Conservation (phyloP, 1,140 invertebrate species). For the Aphaenogaster ashmeadi region DNA sequence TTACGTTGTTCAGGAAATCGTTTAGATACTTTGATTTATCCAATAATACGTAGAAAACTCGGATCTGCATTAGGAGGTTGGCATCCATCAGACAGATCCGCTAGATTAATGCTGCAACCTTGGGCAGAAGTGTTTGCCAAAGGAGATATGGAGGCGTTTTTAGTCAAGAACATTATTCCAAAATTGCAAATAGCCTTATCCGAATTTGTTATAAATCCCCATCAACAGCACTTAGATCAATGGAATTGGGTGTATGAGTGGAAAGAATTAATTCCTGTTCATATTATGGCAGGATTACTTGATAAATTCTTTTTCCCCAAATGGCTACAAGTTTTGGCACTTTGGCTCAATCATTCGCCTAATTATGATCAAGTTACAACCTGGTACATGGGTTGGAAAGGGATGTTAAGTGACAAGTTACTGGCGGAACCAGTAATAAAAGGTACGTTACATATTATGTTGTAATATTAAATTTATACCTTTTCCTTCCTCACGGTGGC, state of each 20-base stretch:
- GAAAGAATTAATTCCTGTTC: slow-evolving; percentile 92
- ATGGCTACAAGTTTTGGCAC: slow-evolving; percentile 93
- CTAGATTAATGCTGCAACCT: slow-evolving; percentile 96
- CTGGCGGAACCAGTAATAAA: slow-evolving; percentile 91
- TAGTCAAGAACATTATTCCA: slow-evolving; percentile 96
- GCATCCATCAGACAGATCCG: slow-evolving; percentile 97
- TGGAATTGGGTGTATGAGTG: slow-evolving; percentile 97
- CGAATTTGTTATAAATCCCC: slow-evolving; percentile 95
- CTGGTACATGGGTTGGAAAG: slow-evolving; percentile 97
- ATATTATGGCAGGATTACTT: slow-evolving; percentile 91
- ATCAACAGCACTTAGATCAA: slow-evolving; percentile 92
- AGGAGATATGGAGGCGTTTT: slow-evolving; percentile 94
- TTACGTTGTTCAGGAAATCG: slow-evolving; percentile 85
- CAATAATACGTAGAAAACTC: slow-evolving; percentile 97
- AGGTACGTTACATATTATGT: slow-evolving; percentile 84
- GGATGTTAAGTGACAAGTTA: slow-evolving; percentile 91
- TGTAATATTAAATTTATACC: neutral
- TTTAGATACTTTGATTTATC: slow-evolving; percentile 94
- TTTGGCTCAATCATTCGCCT: slow-evolving; percentile 94
- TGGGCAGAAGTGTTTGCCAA: slow-evolving; percentile 96
- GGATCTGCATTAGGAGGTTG: slow-evolving; percentile 95
- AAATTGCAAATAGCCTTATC: slow-evolving; percentile 93
- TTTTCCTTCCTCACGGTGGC: neutral
- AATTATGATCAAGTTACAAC: slow-evolving; percentile 94
- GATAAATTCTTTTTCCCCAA: slow-evolving; percentile 96